Percentiles rank a stretch among this genome's conserved stretches.
Conservation (phyloP, 1,140 invertebrate genomes). For the Temnothorax curvispinosus region DNA sequence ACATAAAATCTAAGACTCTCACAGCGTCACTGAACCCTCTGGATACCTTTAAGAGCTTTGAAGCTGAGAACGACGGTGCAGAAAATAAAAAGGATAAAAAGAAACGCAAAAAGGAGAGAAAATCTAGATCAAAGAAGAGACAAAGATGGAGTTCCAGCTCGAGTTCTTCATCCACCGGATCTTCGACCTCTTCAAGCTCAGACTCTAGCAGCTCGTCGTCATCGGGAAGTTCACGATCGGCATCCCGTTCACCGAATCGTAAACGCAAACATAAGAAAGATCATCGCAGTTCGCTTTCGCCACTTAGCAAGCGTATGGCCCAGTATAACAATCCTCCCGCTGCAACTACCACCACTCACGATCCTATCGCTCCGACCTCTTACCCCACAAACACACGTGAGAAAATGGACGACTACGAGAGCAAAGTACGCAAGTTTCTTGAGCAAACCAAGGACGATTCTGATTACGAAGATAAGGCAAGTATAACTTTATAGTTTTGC, state of each 20-base stretch:
- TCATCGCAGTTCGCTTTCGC: slow-evolving; percentile 90
- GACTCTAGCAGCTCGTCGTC: slow-evolving; percentile 86
- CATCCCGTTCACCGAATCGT: slow-evolving; percentile 86
- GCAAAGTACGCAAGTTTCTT: slow-evolving; percentile 91
- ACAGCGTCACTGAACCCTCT: slow-evolving; percentile 78
- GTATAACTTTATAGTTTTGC: slow-evolving; percentile 20
- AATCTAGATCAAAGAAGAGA: slow-evolving; percentile 90
- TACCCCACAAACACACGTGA: slow-evolving; percentile 85
- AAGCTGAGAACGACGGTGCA: slow-evolving; percentile 76
- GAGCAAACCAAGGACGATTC: slow-evolving; percentile 93
- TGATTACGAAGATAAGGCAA: slow-evolving; percentile 92
- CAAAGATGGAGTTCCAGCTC: slow-evolving; percentile 88
- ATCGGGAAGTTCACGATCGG: slow-evolving; percentile 88
- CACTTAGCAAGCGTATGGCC: slow-evolving; percentile 92
- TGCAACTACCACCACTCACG: slow-evolving; percentile 86
- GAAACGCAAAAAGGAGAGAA: slow-evolving; percentile 90
- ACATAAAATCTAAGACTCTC: slow-evolving; percentile 89
- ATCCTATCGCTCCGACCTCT: slow-evolving; percentile 87
- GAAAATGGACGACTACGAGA: slow-evolving; percentile 88
- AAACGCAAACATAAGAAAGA: slow-evolving; percentile 90
- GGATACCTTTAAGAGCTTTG: slow-evolving; percentile 83
- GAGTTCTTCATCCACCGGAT: slow-evolving; percentile 88
- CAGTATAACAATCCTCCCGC: slow-evolving; percentile 85
- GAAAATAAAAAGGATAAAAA: slow-evolving; percentile 90
- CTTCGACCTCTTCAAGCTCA: slow-evolving; percentile 86